A percentile compares a stretch with the other conserved stretches of the same genome.
These are phyloP conservation scores for Maylandia zebra DNA, from an alignment of 2,113 vertebrate species.

Conservation along the genomic window DNA sequence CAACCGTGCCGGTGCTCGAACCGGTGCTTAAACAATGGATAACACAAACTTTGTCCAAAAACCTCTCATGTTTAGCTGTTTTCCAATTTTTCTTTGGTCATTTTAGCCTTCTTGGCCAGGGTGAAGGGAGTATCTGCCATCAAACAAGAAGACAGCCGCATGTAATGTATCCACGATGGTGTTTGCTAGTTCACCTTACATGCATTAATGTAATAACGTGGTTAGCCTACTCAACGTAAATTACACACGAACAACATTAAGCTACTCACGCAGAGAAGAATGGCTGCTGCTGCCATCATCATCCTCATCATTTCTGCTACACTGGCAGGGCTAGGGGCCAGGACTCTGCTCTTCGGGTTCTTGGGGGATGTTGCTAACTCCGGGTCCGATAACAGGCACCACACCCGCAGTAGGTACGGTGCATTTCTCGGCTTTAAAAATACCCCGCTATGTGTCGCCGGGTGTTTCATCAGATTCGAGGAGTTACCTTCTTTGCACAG, in stretches of 20 bases:
- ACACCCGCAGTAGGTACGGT: accelerated
- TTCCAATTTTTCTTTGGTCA: neutral
- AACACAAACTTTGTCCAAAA: neutral
- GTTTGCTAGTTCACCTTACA: neutral
- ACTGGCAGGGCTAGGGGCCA: no score
- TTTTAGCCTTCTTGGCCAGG: neutral
- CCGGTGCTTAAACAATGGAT: neutral
- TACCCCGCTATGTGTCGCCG: accelerated
- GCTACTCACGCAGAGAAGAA: neutral
- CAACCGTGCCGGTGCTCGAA: accelerated
- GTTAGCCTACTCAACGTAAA: no score
- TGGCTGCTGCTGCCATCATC: neutral
- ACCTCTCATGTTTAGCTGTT: neutral
- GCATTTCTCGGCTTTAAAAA: neutral
- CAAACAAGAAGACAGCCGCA: neutral
- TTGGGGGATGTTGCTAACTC: neutral
- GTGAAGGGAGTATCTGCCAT: neutral
- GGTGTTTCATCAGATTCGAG: accelerated
- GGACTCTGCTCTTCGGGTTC: accelerated
- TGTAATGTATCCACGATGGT: accelerated
- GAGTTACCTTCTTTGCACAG: neutral
- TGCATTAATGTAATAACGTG: no score
- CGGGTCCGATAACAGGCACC: accelerated
- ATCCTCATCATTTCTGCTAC: neutral
- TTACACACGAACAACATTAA: no score